These are phyloP conservation scores for Bettongia penicillata DNA, from an alignment of 2,113 vertebrate species.

Conservation along the genomic window DNA sequence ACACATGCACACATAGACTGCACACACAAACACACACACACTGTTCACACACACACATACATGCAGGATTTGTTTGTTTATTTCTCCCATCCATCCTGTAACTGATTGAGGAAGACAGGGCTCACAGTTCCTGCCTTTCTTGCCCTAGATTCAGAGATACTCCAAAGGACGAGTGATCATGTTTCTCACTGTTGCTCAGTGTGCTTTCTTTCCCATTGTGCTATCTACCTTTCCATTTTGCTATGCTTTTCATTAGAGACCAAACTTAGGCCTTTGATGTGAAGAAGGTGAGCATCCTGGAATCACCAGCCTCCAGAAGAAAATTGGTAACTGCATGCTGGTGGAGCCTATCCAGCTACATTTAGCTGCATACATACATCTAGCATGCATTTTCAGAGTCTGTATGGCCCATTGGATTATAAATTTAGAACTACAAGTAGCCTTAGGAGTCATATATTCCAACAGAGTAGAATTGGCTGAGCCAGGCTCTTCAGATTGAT, in stretches of 20 bases:
- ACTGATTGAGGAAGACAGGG: not conserved
- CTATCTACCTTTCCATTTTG: not conserved
- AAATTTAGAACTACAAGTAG: not conserved
- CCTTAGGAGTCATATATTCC: not conserved
- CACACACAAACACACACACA: no score
- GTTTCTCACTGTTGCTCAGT: no score
- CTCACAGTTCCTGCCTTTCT: no score
- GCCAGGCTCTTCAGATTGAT: not conserved
- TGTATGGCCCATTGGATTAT: not conserved
- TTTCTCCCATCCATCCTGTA: not conserved
- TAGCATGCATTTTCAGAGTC: not conserved
- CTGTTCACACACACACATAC: no score
- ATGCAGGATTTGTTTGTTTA: not conserved
- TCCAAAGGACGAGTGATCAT: no score
- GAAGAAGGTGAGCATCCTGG: not conserved
- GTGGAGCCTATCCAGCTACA: no score
- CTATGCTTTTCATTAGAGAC: not conserved
- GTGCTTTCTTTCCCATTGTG: no score
- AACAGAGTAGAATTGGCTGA: not conserved
- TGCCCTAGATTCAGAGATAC: no score
- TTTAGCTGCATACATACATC: no score
- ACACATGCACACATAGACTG: no score
- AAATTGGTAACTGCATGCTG: no score
- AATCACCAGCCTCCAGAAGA: no score
- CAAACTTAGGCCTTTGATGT: not conserved